Evolutionary conservation across 2,888 invertebrate genomes (phyloP).

Genomic region (Thymelicus acteon): DNA sequence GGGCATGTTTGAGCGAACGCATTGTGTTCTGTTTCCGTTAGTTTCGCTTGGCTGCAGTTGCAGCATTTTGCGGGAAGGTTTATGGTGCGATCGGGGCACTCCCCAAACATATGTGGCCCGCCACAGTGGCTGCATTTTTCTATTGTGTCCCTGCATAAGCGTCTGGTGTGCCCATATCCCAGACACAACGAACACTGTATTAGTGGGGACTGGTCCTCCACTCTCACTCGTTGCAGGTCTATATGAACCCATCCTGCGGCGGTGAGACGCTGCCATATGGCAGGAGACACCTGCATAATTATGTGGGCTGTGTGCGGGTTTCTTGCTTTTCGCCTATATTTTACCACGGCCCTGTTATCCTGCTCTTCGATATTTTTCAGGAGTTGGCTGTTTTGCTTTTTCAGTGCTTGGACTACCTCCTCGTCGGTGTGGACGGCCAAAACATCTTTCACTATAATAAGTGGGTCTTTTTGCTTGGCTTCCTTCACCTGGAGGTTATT

Average conservation of each 20-base stretch:
- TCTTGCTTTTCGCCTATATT: constrained; percentile 19
- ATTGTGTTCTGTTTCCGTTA: constrained; percentile 4
- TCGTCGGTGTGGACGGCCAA: constrained; percentile 21
- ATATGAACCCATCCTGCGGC: not conserved
- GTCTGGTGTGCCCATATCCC: not conserved
- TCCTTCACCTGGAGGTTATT: constrained; percentile 28
- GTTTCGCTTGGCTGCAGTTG: constrained; percentile 15
- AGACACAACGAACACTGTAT: constrained; percentile 19
- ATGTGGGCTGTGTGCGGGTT: constrained; percentile 14
- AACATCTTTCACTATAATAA: constrained; percentile 28
- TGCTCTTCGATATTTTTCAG: constrained; percentile 3
- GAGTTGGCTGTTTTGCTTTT: constrained; percentile 30
- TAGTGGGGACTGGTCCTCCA: constrained; percentile 27
- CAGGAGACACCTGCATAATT: constrained; percentile 6
- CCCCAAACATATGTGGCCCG: constrained; percentile 6
- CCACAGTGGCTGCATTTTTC: constrained; percentile 29
- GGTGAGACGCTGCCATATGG: not conserved
- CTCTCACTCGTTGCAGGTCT: constrained; percentile 21
- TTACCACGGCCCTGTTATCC: constrained; percentile 6
- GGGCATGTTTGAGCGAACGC: constrained; percentile 14
- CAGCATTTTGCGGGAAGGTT: too few relatives aligned
- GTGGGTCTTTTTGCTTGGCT: constrained; percentile 34
- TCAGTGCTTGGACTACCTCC: constrained; percentile 22
- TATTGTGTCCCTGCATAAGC: constrained; percentile 2
- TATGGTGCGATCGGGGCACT: constrained; percentile 16